Evolutionary conservation across 1,140 invertebrate genomes (phyloP), one percentile per base, ranked within the genome.

Genomic region (Procambarus clarkii): DNA sequence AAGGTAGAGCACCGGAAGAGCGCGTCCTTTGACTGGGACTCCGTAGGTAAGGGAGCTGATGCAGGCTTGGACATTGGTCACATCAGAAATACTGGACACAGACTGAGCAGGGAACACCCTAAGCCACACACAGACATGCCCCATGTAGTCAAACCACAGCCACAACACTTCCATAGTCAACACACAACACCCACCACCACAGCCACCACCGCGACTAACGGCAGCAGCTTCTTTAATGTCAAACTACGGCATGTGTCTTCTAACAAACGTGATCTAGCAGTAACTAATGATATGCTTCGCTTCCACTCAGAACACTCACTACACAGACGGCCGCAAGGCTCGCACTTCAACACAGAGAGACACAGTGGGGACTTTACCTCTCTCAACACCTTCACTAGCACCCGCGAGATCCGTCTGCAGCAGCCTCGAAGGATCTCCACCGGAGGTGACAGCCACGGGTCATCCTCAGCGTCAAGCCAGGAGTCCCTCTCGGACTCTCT

Each of bases 1-100:
- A 92, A 89, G 85, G 90, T 91, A 87, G 84, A 91, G 24, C 88
- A 91, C 89, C 85, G 86, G 50, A 91, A 92, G 85, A 92, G 86
- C 64, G 81, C 92, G 50, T 91, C 92, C 15, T 88, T 91, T 80
- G 92, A 88, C 81, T 91, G 92, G 92, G 91, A 87, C 79, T 60
- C 58, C 64, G 85, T 91, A 92, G 92, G 92, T 92, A 90, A 91
- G 92, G 90, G 90, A 91, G 90, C 76, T 80, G 84, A 81, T 15
- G 69, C 87, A 34, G 84, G 74, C 89, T 80, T 85, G 71, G 77
- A 84, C 82, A 64, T 64, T 15, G 58, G 69, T 24, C 64, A 78
- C 82, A 85, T 74, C 24, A 78, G 71, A 84, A 58, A 44, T 74
- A 44, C 5, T 58, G 69, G 74, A 58, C 82, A 58, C 77, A 78